phyloP scores from a whole-genome alignment of 2,888 invertebrate species.

The Slavum lentiscoides region DNA sequence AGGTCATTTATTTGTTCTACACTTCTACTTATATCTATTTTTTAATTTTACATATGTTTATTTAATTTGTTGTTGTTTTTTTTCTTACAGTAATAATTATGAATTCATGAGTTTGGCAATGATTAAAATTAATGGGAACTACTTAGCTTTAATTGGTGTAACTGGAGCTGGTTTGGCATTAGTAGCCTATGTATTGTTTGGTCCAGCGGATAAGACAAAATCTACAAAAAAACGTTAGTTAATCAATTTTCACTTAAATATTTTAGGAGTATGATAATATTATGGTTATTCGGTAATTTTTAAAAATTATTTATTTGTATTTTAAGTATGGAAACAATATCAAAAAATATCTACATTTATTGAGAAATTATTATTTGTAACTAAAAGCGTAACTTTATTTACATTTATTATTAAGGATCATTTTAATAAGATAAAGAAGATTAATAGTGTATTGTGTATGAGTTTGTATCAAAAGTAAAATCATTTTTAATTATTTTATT shows the following conservation, averaged over 20 bases:
- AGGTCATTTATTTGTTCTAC: no score
- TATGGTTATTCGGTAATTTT: not conserved
- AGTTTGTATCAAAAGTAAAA: no score
- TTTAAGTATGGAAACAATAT: no score
- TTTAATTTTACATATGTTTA: not conserved
- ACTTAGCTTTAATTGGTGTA: constrained; percentile 54
- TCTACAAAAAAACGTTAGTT: constrained; percentile 57
- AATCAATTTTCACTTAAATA: not conserved
- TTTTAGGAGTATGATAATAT: no score
- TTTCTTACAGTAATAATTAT: constrained; percentile 1
- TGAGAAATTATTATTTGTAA: no score
- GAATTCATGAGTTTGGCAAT: constrained; percentile 17
- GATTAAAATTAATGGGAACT: constrained; percentile 42
- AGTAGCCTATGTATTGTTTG: constrained; percentile 83
- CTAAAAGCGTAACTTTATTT: no score
- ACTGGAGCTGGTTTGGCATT: constrained; percentile 70
- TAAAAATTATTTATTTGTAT: not conserved
- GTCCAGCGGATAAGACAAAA: constrained; percentile 66
- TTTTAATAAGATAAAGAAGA: no score
- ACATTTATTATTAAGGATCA: no score
- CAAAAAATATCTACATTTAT: no score
- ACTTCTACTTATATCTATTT: not conserved
- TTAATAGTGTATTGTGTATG: no score
- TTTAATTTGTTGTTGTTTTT: not conserved
- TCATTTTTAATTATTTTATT: no score